These are phyloP conservation scores for Rafetus swinhoei DNA, from an alignment of 2,113 vertebrate species.

Conservation along the genomic window DNA sequence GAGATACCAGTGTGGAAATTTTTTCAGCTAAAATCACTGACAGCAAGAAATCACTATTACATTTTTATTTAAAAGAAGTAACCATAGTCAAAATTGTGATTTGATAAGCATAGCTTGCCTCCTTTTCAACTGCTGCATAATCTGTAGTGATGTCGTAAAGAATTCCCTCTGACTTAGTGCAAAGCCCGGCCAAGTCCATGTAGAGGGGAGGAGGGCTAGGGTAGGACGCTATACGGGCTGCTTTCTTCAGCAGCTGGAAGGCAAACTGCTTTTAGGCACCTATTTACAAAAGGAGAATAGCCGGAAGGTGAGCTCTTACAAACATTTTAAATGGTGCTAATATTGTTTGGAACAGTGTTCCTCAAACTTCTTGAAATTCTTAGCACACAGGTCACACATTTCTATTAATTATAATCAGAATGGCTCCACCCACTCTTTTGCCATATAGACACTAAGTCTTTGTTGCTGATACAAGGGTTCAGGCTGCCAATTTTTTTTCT, in stretches of 20 bases:
- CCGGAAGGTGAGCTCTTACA: neutral
- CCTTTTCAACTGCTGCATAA: neutral
- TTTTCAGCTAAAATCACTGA: neutral
- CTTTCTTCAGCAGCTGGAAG: neutral
- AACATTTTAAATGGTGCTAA: accelerated
- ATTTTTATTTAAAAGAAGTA: neutral
- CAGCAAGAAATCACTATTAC: neutral
- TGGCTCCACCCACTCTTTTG: neutral
- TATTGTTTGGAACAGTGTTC: neutral
- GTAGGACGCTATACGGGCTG: accelerated
- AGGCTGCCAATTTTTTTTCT: neutral
- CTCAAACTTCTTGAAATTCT: neutral
- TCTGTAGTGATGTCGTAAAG: neutral
- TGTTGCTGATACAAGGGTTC: neutral
- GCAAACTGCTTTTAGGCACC: neutral
- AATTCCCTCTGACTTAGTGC: neutral
- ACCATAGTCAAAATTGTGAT: neutral
- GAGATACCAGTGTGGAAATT: neutral
- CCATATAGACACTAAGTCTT: neutral
- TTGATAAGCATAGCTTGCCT: neutral
- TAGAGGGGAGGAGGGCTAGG: neutral
- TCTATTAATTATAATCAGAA: neutral
- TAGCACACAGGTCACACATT: neutral
- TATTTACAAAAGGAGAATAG: neutral
- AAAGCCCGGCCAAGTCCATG: neutral